Evolutionary conservation across 1,140 invertebrate species (phyloP).

Genomic region (Solenopsis invicta): DNA sequence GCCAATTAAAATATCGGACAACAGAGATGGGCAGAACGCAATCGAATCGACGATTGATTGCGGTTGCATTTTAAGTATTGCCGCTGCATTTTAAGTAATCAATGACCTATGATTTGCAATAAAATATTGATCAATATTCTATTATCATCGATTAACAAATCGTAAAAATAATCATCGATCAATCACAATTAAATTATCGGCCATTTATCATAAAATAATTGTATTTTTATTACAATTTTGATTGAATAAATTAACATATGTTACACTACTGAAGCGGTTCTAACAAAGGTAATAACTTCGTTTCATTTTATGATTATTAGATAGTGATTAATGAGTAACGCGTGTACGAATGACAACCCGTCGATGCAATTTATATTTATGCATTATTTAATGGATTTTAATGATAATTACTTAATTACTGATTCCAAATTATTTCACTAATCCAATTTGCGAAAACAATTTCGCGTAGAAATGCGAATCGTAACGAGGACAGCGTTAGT

Average conservation of each 20-base stretch:
- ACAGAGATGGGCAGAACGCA: not conserved
- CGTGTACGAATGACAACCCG: not conserved
- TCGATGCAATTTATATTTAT: constrained; percentile 26
- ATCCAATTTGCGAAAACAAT: constrained; percentile 11
- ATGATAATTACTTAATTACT: constrained; percentile 40
- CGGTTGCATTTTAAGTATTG: constrained; percentile 9
- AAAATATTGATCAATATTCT: constrained; percentile 24
- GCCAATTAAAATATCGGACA: not conserved
- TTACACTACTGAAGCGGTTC: not conserved
- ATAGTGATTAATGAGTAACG: constrained; percentile 18
- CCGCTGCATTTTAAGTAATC: not conserved
- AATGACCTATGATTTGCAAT: constrained; percentile 8
- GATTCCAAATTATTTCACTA: constrained; percentile 26
- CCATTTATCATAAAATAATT: not conserved
- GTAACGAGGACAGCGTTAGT: not conserved
- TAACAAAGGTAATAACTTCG: constrained; percentile 9
- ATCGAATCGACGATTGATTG: constrained; percentile 35
- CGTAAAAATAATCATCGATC: constrained; percentile 4
- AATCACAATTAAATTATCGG: not conserved
- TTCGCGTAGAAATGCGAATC: no score
- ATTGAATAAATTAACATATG: constrained; percentile 35
- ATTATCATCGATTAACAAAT: not conserved
- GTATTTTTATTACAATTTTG: constrained; percentile 22
- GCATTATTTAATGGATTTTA: constrained; percentile 32
- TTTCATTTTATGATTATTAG: constrained; percentile 37